phyloP scores from a whole-genome alignment of 1,140 invertebrate genomes.

The Stenopsyche tienmushanensis region DNA sequence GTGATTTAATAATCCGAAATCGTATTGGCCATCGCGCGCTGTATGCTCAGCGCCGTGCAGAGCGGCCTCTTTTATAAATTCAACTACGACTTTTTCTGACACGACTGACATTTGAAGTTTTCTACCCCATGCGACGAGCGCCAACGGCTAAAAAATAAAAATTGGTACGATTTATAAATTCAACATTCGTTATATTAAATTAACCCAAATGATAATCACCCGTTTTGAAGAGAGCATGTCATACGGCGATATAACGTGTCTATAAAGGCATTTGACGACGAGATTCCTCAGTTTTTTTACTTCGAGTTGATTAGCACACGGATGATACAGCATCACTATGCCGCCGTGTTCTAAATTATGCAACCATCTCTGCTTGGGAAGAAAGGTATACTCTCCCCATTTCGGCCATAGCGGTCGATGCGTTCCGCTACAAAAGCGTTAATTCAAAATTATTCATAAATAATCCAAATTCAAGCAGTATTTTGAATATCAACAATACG shows the following conservation, averaged over 20 bases:
- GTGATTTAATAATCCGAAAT: conserved; percentile 55
- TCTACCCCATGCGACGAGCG: conserved; percentile 76
- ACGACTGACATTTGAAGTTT: conserved; percentile 71
- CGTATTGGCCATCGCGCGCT: conserved; percentile 64
- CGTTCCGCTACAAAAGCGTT: conserved; percentile 63
- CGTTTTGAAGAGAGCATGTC: conserved; percentile 60
- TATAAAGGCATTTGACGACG: conserved; percentile 70
- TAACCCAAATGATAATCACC: not conserved
- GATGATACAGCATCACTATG: conserved; percentile 85
- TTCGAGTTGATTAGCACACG: conserved; percentile 73
- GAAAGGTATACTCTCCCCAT: conserved; percentile 80
- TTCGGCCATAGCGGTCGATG: conserved; percentile 80
- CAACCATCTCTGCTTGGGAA: conserved; percentile 82
- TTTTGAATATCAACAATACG: no score
- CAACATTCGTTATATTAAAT: not conserved
- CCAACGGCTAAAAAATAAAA: conserved; percentile 65
- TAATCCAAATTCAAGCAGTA: not conserved
- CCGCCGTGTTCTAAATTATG: conserved; percentile 86
- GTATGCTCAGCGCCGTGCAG: conserved; percentile 66
- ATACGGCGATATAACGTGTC: conserved; percentile 81
- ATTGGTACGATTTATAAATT: not conserved
- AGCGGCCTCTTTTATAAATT: conserved; percentile 69
- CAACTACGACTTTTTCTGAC: conserved; percentile 55
- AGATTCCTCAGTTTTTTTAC: conserved; percentile 65
- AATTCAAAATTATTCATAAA: not conserved